These are phyloP conservation scores for Hypsibius dujardini DNA, from an alignment of 1,140 invertebrate genomes.

Conservation along the genomic window DNA sequence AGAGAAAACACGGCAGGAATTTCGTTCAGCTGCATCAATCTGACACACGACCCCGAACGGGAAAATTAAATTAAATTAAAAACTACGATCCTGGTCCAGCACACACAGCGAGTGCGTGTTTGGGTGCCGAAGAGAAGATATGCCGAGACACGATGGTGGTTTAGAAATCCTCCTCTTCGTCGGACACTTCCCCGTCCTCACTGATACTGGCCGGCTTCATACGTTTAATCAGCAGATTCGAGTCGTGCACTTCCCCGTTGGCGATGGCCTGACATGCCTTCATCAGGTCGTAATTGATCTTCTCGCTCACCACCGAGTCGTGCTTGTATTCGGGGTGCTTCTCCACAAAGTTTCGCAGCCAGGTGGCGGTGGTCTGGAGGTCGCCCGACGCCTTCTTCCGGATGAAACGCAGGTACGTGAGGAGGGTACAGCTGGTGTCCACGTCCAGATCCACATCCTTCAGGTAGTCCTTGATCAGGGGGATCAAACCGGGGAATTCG, in stretches of 20 bases:
- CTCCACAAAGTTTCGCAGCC: conserved; percentile 75
- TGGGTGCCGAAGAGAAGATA: too few species aligned
- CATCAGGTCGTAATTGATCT: conserved; percentile 81
- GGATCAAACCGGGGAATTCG: conserved; percentile 81
- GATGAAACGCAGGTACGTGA: conserved; percentile 89
- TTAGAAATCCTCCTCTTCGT: too few species aligned
- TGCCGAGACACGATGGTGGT: too few species aligned
- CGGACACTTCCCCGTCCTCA: neutral
- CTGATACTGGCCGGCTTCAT: neutral
- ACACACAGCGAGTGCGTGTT: too few species aligned
- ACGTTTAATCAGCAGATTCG: conserved; percentile 5
- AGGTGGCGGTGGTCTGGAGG: conserved; percentile 61
- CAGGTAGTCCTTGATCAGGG: conserved; percentile 79
- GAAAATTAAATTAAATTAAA: too few species aligned
- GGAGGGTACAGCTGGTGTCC: conserved; percentile 85
- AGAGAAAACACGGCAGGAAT: too few species aligned
- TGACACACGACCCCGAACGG: too few species aligned
- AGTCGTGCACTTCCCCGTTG: conserved; percentile 12
- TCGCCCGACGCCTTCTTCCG: conserved; percentile 63
- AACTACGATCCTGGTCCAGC: too few species aligned
- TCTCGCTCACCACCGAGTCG: conserved; percentile 71
- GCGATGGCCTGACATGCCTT: conserved; percentile 36
- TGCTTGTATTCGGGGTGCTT: conserved; percentile 70
- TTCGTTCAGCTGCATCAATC: too few species aligned
- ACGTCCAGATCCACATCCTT: conserved; percentile 83